Evolutionary conservation across 2,797 vertebrate genomes (phyloP), one percentile per base, ranked within the genome.

Genomic region (Clarias laeviceps): DNA sequence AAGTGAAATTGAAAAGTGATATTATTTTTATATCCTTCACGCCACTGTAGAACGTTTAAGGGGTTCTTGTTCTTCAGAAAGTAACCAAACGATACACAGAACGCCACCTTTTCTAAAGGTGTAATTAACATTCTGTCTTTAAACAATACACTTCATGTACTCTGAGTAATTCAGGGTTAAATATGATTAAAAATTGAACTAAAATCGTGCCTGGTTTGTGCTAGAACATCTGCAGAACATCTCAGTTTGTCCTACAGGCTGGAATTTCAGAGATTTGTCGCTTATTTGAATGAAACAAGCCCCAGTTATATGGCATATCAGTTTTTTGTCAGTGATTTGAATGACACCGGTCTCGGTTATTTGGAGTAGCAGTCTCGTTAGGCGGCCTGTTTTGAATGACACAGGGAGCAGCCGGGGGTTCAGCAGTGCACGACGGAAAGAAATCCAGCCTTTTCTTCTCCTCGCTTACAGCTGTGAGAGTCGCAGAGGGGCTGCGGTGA

Each of bases 391-490:
- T 80, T 81, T 82, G 82, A 89, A 87, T 84, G 29, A 73, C 68
- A 74, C 59, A 61, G 27, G 37, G 79, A 78, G 73, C 54, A 81
- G 80, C 12, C 78, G 40, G 57, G 65, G 64, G 82, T 73, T 32
- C 79, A 89, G 59, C 37, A 24, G 84, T 77, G 62, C 66, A 64
- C 82, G 74, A 89, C 69, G 64, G 85, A 72, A 57, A 70, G 85
- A 66, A 74, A 70, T 27, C 29, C 62, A 62, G 62, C 56, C 69
- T 80, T 76, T 78, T 69, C 61, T 80, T 85, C 68, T 87, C 40
- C 54, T 56, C 15, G 29, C 56, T 87, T 78, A 84, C 57, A 83
- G 80, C 77, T 57, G 81, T 76, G 85, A 54, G 74, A 79, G 69
- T 76, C 69, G 64, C 80, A 20, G n/a, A 82, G 72, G 85, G 83